A percentile compares a stretch with the other conserved stretches of the same genome.
phyloP scores from a whole-genome alignment of 2,113 vertebrate species.

The Chlamydotis undulata region DNA sequence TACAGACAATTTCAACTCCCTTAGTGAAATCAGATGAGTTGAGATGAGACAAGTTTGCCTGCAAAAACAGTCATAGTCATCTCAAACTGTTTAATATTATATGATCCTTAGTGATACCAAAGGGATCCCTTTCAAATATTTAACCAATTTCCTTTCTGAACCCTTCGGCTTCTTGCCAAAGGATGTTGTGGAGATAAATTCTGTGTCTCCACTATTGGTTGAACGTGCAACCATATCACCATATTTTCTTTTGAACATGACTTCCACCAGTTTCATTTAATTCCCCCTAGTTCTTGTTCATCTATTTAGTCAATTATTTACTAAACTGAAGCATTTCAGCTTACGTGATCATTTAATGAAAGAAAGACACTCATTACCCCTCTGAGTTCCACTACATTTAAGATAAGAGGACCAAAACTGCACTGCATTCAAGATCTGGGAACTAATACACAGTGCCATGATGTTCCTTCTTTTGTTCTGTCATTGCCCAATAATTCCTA shows the following conservation, averaged over 20 bases:
- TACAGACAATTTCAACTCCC: too few relatives aligned
- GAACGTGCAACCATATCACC: not conserved
- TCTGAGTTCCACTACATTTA: not conserved
- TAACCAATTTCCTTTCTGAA: not conserved
- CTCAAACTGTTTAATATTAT: too few relatives aligned
- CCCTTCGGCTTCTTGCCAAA: not conserved
- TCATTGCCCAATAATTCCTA: not conserved
- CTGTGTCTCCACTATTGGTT: not conserved
- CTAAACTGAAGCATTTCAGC: not conserved
- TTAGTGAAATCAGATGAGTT: too few relatives aligned
- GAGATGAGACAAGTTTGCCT: too few relatives aligned
- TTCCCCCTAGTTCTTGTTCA: not conserved
- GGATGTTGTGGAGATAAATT: not conserved
- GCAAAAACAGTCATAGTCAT: too few relatives aligned
- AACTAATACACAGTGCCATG: not conserved
- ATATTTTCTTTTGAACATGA: not conserved
- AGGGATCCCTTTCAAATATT: not conserved
- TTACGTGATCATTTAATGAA: not conserved
- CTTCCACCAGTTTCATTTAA: not conserved
- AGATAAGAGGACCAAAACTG: not conserved
- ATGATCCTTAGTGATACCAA: too few relatives aligned
- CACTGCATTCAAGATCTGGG: not conserved
- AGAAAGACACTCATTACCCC: not conserved
- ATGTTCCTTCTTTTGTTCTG: not conserved
- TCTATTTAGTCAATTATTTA: not conserved